These are phyloP conservation scores for Callorhinus ursinus DNA, from an alignment of 2,113 vertebrate species.

Conservation along the genomic window DNA sequence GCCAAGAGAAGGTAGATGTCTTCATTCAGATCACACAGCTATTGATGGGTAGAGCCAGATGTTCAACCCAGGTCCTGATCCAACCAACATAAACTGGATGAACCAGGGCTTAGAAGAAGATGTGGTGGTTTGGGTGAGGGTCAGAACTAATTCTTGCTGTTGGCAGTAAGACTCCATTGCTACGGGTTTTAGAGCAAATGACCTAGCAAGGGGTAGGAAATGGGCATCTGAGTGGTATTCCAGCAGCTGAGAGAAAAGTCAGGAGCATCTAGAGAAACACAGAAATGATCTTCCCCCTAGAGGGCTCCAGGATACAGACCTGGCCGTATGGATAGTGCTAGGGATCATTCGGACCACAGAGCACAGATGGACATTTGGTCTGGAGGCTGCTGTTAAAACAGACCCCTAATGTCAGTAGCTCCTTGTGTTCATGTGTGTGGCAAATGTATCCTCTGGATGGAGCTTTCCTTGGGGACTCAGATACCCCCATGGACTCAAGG, in stretches of 20 bases:
- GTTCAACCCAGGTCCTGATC: neutral
- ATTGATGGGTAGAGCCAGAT: neutral
- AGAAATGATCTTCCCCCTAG: neutral
- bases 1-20: neutral
- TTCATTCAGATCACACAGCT: neutral
- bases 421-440: neutral
- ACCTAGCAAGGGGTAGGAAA: neutral
- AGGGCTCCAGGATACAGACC: neutral
- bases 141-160: neutral
- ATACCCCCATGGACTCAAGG: neutral
- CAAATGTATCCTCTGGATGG: neutral
- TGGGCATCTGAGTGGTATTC: neutral
- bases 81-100: accelerated
- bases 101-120: neutral
- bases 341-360: neutral
- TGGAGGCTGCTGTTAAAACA: neutral
- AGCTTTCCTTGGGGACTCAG: neutral
- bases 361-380: neutral
- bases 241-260: neutral
- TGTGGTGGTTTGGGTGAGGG: neutral
- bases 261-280: neutral
- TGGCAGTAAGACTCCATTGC: neutral
- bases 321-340: neutral
- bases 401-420: too few species aligned
- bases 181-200: neutral